A percentile compares a stretch with the other conserved stretches of the same genome.
Evolutionary conservation across 2,113 vertebrate genomes (phyloP).

Genomic region (Notarius quadriscutis): DNA sequence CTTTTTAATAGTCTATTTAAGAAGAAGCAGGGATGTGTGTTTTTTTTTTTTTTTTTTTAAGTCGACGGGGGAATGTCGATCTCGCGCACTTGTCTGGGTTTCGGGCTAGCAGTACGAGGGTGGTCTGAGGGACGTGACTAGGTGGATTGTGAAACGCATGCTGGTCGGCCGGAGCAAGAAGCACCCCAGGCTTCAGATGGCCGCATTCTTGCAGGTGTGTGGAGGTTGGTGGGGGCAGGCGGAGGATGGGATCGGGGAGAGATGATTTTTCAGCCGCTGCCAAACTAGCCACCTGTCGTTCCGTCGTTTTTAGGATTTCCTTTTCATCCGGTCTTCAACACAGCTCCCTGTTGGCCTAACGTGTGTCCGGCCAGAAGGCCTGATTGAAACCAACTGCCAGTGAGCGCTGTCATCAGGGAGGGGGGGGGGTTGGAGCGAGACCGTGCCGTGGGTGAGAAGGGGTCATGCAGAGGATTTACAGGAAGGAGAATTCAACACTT

Average conservation of each 20-base stretch:
- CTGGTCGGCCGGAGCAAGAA: constrained; percentile 42
- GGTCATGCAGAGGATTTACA: constrained; percentile 27
- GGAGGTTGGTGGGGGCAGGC: constrained; percentile 14
- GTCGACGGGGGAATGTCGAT: constrained; percentile 62
- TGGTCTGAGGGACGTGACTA: constrained; percentile 29
- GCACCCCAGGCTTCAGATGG: constrained; percentile 19
- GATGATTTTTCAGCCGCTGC: constrained; percentile 39
- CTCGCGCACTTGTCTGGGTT: constrained; percentile 47
- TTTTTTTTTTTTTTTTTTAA: constrained; percentile 63
- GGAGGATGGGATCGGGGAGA: not conserved
- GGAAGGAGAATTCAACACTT: constrained; percentile 37
- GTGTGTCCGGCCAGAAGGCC: constrained; percentile 60
- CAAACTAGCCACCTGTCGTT: constrained; percentile 66
- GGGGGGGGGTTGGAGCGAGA: not conserved
- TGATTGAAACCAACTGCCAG: constrained; percentile 69
- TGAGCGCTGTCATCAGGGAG: constrained; percentile 43
- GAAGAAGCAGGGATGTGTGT: constrained; percentile 54
- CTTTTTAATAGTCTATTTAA: constrained; percentile 62
- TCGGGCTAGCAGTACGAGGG: constrained; percentile 36
- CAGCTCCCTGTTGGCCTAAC: constrained; percentile 60
- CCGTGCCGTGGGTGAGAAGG: not conserved
- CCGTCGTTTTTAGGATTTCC: constrained; percentile 65
- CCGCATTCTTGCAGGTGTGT: constrained; percentile 40
- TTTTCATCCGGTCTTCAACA: constrained; percentile 66
- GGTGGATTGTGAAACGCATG: constrained; percentile 48